These are phyloP conservation scores for Gulo gulo DNA, from an alignment of 2,113 vertebrate genomes.

Conservation along the genomic window DNA sequence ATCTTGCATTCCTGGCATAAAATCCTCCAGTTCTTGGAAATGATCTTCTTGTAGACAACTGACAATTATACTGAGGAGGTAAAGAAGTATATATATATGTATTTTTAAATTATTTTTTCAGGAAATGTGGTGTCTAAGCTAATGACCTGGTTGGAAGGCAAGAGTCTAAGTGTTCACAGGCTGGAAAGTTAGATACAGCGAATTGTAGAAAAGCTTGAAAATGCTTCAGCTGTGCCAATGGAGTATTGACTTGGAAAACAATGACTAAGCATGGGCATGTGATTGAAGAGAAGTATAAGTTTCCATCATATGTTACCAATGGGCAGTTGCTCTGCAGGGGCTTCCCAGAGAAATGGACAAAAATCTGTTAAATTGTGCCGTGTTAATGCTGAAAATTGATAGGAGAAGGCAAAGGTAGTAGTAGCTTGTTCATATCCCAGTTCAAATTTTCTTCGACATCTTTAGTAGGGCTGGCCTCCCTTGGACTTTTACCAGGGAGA, in stretches of 20 bases:
- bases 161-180: not conserved
- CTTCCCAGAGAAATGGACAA: not conserved
- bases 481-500: not conserved
- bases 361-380: not conserved
- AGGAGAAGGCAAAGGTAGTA: not conserved
- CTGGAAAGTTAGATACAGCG: not conserved
- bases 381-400: not conserved
- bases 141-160: not conserved
- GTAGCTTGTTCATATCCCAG: not conserved
- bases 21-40: not conserved
- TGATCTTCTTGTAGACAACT: not conserved
- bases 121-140: not conserved
- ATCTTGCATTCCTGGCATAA: not conserved
- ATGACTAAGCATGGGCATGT: not conserved
- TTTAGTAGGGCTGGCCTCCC: not conserved
- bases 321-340: not conserved
- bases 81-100: not conserved
- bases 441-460: not conserved
- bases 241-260: not conserved
- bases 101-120: not conserved
- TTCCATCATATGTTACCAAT: not conserved
- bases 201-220: not conserved
- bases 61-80: not conserved
- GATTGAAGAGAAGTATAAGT: not conserved
- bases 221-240: not conserved